Evolutionary conservation across 2,113 vertebrate genomes (phyloP), one percentile per base, ranked within the genome.

Genomic region (Perognathus longimembris): DNA sequence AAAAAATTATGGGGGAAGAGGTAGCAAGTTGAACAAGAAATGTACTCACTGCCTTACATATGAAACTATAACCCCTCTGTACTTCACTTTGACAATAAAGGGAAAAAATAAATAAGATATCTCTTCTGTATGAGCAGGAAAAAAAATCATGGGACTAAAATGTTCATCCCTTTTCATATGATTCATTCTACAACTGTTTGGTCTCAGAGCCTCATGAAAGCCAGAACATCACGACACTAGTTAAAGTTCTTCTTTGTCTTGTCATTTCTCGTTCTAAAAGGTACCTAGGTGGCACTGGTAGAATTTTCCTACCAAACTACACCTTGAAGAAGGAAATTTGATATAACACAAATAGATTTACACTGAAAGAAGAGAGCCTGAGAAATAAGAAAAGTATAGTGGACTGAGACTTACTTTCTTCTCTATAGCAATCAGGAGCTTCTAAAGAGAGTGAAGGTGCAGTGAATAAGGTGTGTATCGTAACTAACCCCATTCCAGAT

Each of bases 231-330:
- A 59, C n/a, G 34, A 86, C 24, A 64, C n/a, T 75, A 7, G 6
- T 75, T n/a, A n/a, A 34, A 17, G 15, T 94, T 86, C 79, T 18
- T 61, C 32, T 92, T 90, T 82, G 30, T 67, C 42, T 10, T 85
- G 22, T 3, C 9, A 66, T 88, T 93, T 90, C 34, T 63, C 94
- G 7, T 78, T 74, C 45, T 92, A 87, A 75, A 93, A 2, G 71
- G 7, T 67, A 15, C 45, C 45, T 34, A 70, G 20, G 14, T 59
- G 83, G 26, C n/a, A 77, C 76, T 54, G 54, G 54, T 76, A 88
- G 14, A 24, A 85, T 76, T 94, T 84, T 80, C 71, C 75, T 81
- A 70, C 45, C 50, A 87, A 67, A 87, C 80, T 88, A 78, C 18
- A 42, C 24, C 45, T 73, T 84, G 92, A 26, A 64, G 75, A 88